A percentile compares a stretch with the other conserved stretches of the same genome.
Evolutionary conservation across 2,888 invertebrate genomes (phyloP).

Genomic region (Vannuccia rotundouncinata): DNA sequence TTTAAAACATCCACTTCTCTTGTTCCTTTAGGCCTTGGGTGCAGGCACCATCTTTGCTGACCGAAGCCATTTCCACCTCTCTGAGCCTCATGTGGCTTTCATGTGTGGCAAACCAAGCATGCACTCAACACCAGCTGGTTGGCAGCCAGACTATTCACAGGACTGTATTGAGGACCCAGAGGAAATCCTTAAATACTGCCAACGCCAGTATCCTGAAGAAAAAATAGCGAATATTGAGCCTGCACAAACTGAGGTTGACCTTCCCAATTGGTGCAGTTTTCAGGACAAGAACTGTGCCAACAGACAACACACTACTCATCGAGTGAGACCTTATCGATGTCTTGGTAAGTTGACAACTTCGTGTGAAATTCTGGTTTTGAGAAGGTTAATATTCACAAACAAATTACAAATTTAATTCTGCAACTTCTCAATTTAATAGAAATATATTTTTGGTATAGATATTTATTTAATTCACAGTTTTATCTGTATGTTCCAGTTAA

Average conservation of each 20-base stretch:
- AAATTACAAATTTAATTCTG: too few relatives aligned
- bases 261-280: conserved; percentile 1
- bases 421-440: too few relatives aligned
- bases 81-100: conserved; percentile 1
- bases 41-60: neutral
- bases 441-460: too few relatives aligned
- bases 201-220: neutral
- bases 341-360: neutral
- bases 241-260: neutral
- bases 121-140: conserved; percentile 1
- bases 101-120: neutral
- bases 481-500: too few relatives aligned
- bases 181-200: neutral
- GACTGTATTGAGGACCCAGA: neutral
- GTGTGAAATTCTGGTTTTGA: too few relatives aligned
- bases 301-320: neutral
- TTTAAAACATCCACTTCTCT: too few relatives aligned
- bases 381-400: too few relatives aligned
- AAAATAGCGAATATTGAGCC: neutral
- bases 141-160: neutral
- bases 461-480: too few relatives aligned
- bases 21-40: neutral
- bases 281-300: neutral
- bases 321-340: neutral
- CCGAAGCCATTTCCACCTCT: neutral